Evolutionary conservation across 2,888 invertebrate species (phyloP).

Genomic region (Nomada goodeniana): DNA sequence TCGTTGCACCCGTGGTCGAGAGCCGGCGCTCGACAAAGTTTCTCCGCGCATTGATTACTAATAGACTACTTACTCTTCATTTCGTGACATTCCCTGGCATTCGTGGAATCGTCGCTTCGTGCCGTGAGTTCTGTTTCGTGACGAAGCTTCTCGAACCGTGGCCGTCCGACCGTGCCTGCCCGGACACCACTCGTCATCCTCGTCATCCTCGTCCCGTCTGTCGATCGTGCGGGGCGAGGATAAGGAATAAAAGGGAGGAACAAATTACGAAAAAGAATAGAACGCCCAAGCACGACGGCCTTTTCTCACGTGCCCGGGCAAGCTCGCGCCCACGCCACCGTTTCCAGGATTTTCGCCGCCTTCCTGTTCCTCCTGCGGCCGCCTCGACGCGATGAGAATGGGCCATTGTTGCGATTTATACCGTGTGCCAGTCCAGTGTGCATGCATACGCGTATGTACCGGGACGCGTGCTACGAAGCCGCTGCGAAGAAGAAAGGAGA

Average conservation of each 20-base stretch:
- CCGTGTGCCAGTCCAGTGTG: background rate
- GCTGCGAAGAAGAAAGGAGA: background rate
- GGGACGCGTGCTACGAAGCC: conserved; percentile 3
- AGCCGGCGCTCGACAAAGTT: conserved; percentile 66
- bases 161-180: background rate
- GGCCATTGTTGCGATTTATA: conserved; percentile 32
- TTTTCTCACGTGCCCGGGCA: conserved; percentile 44
- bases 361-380: conserved; percentile 39
- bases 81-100: conserved; percentile 68
- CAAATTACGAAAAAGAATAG: background rate
- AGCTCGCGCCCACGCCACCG: conserved; percentile 39
- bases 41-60: conserved; percentile 73
- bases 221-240: too few species aligned
- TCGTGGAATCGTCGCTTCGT: conserved; percentile 63
- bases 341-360: conserved; percentile 48
- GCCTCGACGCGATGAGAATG: conserved; percentile 35
- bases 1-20: conserved; percentile 69
- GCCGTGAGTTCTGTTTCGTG: conserved; percentile 44
- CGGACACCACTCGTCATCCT: too few species aligned
- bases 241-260: too few species aligned
- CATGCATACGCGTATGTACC: background rate
- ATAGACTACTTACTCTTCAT: conserved; percentile 71
- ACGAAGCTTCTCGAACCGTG: conserved; percentile 10
- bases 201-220: too few species aligned
- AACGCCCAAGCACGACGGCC: conserved; percentile 39